Evolutionary conservation across 2,888 invertebrate species (phyloP), one percentile per base, ranked within the genome.

Genomic region (Myopa tessellatipennis): DNA sequence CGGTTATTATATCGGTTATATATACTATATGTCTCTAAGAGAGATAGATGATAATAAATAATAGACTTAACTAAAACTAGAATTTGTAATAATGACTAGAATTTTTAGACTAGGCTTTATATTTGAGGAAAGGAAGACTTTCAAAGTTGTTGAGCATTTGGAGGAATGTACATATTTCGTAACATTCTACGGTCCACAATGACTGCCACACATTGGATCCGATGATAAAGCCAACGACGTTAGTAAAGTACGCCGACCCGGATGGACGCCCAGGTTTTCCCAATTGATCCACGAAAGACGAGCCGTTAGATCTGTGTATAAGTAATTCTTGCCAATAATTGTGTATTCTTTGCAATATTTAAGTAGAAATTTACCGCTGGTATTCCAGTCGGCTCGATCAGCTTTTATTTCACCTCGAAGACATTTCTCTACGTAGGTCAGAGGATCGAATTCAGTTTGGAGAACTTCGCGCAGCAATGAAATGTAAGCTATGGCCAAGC

Each of bases 231-330:
- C 94, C 26, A 96, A 90, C 0, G 96, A 94, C 0, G 96, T 95
- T 3, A 96, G 91, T 7, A 96, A 92, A 79, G 95, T 96, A 83
- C 97, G 91, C 72, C 96, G 91, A 78, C 95, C 95, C 3, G 97
- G 97, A 87, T 95, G 96, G 4, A 98, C 97, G 0, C 99, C 99
- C 1, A 99, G 91, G 87, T 97, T 98, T 89, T 98, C 97, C 99
- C 99, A 99, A 87, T 98, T 98, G 84, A 99, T 98, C 99, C 99
- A 99, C 0, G 98, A 98, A 45, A 99, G 91, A 77, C 99, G 92
- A 0, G 99, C 98, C 1, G 98, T 98, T 82, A 99, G 90, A 92
- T 99, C 99, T 99, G 69, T 36, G 12, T 40, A 14, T 38, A 34
- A 10, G 4, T 34, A 65, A 61, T 61, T 34, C 12, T 40, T 40